Evolutionary conservation across 2,888 invertebrate genomes (phyloP), one percentile per base, ranked within the genome.

Genomic region (Drosophila demipolita): DNA sequence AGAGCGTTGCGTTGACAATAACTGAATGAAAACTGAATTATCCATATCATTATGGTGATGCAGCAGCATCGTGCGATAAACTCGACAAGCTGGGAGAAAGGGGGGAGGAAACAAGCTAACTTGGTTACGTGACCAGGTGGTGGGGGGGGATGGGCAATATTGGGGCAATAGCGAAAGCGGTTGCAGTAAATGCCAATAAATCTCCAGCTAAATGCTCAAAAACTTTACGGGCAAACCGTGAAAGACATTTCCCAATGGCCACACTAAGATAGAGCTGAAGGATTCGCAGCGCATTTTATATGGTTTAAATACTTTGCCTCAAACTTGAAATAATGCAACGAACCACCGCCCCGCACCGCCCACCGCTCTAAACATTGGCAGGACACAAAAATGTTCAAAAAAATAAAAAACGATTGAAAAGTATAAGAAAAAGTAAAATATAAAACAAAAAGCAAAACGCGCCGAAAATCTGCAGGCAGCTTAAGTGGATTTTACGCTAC

Each of bases 241-340:
- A 83, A 71, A 83, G 77, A 83, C 69, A 69, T 76, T 80, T 76
- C 49, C 67, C 75, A 75, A 64, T 70, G 65, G 76, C 73, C 70
- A 55, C 38, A 63, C 54, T 33, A 48, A 78, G 75, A 81, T 68
- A 66, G 70, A 78, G 53, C 59, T 32, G 55, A 73, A 66, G 69
- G 66, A 69, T 69, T 69, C 60, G 45, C 49, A 60, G 66, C 68
- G 64, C 73, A 80, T 64, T 82, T 82, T 82, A 84, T 82, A 84
- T 78, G 82, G 84, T 82, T 82, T 84, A 82, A 82, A 82, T 82
- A 82, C 84, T 82, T 82, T 82, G 57, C 78, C 68, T 69, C 73
- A 82, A 82, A 82, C 82, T 82, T 84, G 78, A 84, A 82, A 82
- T 82, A 84, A 82, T 82, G 82, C 82, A 84, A 71, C 75, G 54